Evolutionary conservation across 2,797 vertebrate species (phyloP).

Genomic region (Myotis pilosus): DNA sequence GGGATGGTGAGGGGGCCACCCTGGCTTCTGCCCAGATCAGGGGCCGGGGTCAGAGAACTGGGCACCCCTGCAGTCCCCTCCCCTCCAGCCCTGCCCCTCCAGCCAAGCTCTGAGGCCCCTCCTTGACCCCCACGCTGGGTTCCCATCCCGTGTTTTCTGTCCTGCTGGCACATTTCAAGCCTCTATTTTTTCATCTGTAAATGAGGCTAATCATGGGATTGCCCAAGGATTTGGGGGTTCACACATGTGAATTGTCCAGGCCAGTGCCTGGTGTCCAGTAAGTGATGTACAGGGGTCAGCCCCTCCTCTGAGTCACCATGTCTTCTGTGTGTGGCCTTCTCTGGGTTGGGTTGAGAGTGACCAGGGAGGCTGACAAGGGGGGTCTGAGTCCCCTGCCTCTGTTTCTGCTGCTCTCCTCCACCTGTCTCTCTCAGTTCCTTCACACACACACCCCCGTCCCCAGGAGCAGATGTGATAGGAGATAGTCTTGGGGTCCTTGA

Average conservation of each 20-base stretch:
- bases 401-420: not conserved
- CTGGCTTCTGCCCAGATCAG: not conserved
- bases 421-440: not conserved
- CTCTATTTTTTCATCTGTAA: not conserved
- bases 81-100: not conserved
- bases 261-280: not conserved
- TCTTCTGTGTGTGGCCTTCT: not conserved
- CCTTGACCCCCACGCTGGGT: accelerated
- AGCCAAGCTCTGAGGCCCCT: not conserved
- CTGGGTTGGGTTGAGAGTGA: not conserved
- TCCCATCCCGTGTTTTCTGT: not conserved
- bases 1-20: not conserved
- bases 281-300: not conserved
- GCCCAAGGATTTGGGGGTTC: not conserved
- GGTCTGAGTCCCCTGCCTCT: not conserved
- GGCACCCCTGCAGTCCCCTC: not conserved
- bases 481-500: not conserved
- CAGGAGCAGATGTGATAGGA: not conserved
- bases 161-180: too few relatives aligned
- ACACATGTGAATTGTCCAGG: accelerated
- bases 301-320: too few relatives aligned
- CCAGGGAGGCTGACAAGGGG: not conserved
- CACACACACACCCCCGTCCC: too few relatives aligned
- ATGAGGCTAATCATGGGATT: not conserved
- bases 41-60: not conserved